Base-by-base conservation (phyloP, 2,113 vertebrate species). In the Platichthys stellatus region DNA sequence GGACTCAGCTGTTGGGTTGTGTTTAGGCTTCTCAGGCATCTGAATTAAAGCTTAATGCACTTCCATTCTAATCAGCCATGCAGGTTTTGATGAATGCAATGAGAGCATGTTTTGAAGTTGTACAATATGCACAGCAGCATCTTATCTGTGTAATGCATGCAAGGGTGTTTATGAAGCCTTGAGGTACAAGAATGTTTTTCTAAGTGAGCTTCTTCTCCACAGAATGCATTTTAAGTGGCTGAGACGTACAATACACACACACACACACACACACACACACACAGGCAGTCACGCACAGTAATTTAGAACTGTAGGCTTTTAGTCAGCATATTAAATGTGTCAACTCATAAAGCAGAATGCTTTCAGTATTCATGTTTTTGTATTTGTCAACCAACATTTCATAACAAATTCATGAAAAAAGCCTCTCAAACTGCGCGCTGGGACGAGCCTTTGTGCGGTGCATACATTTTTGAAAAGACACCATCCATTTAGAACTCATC, bases 381-480 rank as follows among this genome's bases (percentile, higher is more conserved):
- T 94, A 93, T 94, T 94, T 94, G 92, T 94, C 93, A 95, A 94
- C 93, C 92, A 92, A 88, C 90, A 92, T 93, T 92, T 92, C 91
- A 93, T 94, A 88, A 94, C 84, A 87, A 93, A 94, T 94, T 94
- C 86, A 94, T 94, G 93, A 93, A 92, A 94, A 91, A 92, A 92
- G 89, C 93, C 90, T 92, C 87, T 92, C 81, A 76, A 82, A 90
- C 69, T 60, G 85, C 85, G 87, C 81, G 89, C 89, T 74, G 83
- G 85, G 89, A 89, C 80, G 84, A 26, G 70, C 80, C 84, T 92
- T 90, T 89, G 89, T 93, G 88, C 86, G 26, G 28, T 2, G 68
- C 94, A 95, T 95, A 80, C 88, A 94, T 93, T 93, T 94, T 93
- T 91, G 83, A 94, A 90, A 91, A 92, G 92, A 90, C 89, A 80